A percentile compares a stretch with the other conserved stretches of the same genome.
These are phyloP conservation scores for Cantharis nigra DNA, from an alignment of 2,888 invertebrate species.

Conservation along the genomic window DNA sequence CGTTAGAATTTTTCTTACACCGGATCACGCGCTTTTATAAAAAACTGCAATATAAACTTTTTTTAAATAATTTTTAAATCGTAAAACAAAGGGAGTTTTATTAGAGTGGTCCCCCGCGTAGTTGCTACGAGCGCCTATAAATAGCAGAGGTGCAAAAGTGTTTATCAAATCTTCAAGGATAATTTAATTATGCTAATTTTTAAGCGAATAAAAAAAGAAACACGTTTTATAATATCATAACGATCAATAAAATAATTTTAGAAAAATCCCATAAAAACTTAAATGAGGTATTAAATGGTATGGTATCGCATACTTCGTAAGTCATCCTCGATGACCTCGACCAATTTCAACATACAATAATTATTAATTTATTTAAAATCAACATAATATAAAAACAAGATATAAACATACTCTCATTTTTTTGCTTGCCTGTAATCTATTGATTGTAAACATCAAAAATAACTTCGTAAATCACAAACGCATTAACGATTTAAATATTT, in stretches of 20 bases:
- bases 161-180: not conserved
- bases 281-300: not conserved
- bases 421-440: not conserved
- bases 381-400: not conserved
- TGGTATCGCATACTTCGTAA: not conserved
- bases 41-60: not conserved
- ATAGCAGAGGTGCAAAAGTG: not conserved
- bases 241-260: not conserved
- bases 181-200: not conserved
- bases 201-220: not conserved
- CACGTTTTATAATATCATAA: not conserved
- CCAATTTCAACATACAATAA: not conserved
- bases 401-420: not conserved
- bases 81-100: not conserved
- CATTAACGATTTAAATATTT: not conserved
- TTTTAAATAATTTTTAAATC: not conserved
- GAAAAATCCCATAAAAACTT: not conserved
- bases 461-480: not conserved
- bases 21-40: not conserved
- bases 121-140: not conserved
- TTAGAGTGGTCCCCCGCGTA: not conserved
- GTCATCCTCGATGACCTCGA: not conserved
- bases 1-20: not conserved
- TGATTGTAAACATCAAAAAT: not conserved
- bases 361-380: not conserved